Evolutionary conservation across 2,888 invertebrate genomes (phyloP).

Genomic region (Hyppa rectilinea): DNA sequence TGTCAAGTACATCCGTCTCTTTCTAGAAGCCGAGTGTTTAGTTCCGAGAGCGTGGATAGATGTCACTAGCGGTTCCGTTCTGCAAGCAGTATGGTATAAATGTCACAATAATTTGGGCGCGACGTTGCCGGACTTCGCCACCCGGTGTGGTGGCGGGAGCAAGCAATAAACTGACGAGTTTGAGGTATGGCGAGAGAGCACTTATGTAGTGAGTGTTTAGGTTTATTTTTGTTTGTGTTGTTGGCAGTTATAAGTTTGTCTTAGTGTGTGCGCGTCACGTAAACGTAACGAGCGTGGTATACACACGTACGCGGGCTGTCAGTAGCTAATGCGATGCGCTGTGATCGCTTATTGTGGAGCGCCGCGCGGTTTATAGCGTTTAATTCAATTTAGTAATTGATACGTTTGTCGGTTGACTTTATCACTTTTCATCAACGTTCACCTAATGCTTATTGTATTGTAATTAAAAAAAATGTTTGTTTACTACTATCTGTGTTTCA

Average conservation of each 20-base stretch:
- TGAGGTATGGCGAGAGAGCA: constrained; percentile 71
- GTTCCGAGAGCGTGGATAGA: constrained; percentile 80
- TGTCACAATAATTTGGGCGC: constrained; percentile 89
- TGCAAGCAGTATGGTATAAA: constrained; percentile 80
- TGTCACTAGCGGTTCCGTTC: constrained; percentile 85
- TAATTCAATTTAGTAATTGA: constrained; percentile 91
- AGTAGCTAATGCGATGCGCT: constrained; percentile 90
- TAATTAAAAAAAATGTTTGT: constrained; percentile 50
- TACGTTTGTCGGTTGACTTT: constrained; percentile 86
- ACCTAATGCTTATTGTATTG: constrained; percentile 39
- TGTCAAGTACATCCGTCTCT: constrained; percentile 87
- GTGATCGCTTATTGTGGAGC: constrained; percentile 88
- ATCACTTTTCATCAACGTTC: constrained; percentile 69
- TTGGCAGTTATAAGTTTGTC: constrained; percentile 76
- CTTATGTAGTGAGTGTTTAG: constrained; percentile 71
- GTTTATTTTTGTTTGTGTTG: constrained; percentile 74
- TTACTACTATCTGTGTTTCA: constrained; percentile 17
- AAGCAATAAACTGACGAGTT: constrained; percentile 81
- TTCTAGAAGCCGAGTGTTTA: constrained; percentile 83
- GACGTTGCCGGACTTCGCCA: constrained; percentile 90
- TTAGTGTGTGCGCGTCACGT: constrained; percentile 87
- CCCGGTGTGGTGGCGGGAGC: constrained; percentile 86
- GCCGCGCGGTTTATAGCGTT: constrained; percentile 88
- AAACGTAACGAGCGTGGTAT: constrained; percentile 88
- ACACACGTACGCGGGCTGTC: constrained; percentile 88